A percentile compares a stretch with the other conserved stretches of the same genome.
Conservation (phyloP, 2,888 invertebrate species). For the Heliconius sara region DNA sequence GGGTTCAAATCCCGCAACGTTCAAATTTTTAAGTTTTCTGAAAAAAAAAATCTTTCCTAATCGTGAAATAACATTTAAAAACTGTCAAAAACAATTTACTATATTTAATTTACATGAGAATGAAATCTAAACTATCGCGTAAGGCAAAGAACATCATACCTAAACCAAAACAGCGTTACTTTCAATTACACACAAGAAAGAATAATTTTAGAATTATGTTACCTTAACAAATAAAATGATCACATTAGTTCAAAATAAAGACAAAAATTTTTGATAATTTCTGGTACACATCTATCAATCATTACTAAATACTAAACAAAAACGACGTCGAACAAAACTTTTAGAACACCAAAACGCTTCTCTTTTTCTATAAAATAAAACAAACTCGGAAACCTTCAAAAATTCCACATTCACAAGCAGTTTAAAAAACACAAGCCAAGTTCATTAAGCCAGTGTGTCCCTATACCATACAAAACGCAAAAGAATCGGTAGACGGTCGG, state of each 20-base stretch:
- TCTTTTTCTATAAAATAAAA: background rate
- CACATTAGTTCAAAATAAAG: no score
- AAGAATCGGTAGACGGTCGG: slow-evolving; percentile 54
- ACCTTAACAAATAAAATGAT: background rate
- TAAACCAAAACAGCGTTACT: no score
- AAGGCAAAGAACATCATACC: no score
- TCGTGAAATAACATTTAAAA: no score
- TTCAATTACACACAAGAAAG: no score
- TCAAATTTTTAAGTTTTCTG: no score
- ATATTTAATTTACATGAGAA: no score
- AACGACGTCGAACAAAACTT: background rate
- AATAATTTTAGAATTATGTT: background rate
- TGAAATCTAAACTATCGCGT: no score
- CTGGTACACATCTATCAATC: background rate
- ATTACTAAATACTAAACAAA: background rate
- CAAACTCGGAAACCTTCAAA: background rate
- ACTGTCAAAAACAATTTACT: no score
- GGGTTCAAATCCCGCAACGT: no score
- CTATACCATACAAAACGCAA: slow-evolving; percentile 48
- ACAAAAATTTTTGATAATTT: background rate
- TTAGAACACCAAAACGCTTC: background rate
- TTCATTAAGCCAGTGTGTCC: slow-evolving; percentile 43
- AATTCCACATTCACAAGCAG: slow-evolving; percentile 34
- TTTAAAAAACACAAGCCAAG: slow-evolving; percentile 42
- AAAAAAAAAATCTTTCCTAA: no score